phyloP scores from a whole-genome alignment of 2,888 invertebrate species.

The Lycocerus yunnanus region DNA sequence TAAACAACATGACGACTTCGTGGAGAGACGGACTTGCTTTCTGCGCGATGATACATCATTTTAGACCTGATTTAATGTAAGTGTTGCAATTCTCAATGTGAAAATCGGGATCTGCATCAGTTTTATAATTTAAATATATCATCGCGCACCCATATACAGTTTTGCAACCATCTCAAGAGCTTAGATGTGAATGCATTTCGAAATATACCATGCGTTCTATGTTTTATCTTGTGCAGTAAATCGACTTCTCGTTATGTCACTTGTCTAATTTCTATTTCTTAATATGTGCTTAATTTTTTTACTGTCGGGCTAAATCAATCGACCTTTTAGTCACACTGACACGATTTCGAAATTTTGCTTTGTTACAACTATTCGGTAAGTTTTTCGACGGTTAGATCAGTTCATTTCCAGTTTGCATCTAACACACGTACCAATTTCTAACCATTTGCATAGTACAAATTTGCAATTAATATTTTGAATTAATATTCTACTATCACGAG shows the following conservation, averaged over 20 bases:
- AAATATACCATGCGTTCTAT: background rate
- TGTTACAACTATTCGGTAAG: too few species aligned
- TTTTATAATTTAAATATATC: background rate
- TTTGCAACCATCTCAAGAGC: background rate
- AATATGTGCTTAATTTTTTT: background rate
- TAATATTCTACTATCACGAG: background rate
- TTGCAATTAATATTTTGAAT: background rate
- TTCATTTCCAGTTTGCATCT: background rate
- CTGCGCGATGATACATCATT: slow-evolving; percentile 95
- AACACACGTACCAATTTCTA: background rate
- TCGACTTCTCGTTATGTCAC: background rate
- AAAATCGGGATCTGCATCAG: background rate
- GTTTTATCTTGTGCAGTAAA: background rate
- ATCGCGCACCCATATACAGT: background rate
- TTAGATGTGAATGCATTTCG: background rate
- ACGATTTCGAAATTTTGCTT: background rate
- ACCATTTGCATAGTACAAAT: background rate
- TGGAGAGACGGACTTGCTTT: slow-evolving; percentile 95
- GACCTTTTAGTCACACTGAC: background rate
- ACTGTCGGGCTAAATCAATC: background rate
- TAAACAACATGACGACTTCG: slow-evolving; percentile 94
- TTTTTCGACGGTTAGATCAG: background rate
- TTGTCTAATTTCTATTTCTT: background rate
- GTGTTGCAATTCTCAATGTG: slow-evolving; percentile 51
- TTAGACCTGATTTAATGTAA: slow-evolving; percentile 95